A percentile compares a stretch with the other conserved stretches of the same genome.
phyloP scores from a whole-genome alignment of 2,888 invertebrate species.

The Microdon myrmicae region DNA sequence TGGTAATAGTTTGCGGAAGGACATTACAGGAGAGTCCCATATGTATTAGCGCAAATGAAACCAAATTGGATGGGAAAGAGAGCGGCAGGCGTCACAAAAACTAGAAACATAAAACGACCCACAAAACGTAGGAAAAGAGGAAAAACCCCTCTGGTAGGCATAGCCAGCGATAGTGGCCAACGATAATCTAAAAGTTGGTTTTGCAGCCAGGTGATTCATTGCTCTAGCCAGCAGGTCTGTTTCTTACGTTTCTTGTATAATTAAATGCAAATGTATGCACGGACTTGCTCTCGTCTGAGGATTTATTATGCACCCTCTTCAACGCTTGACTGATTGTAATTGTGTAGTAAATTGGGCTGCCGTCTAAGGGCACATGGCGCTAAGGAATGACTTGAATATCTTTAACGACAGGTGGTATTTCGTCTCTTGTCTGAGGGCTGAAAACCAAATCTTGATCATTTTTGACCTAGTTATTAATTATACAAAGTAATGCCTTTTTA shows the following conservation, averaged over 20 bases:
- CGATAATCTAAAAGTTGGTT: slow-evolving; percentile 15
- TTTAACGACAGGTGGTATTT: too few relatives aligned
- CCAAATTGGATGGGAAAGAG: too few relatives aligned
- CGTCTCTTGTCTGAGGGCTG: too few relatives aligned
- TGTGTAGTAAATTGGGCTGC: slow-evolving; percentile 8
- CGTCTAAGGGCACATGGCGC: too few relatives aligned
- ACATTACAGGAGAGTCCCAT: slow-evolving; percentile 10
- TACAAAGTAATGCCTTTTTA: too few relatives aligned
- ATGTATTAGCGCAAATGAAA: slow-evolving; percentile 8
- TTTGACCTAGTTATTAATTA: too few relatives aligned
- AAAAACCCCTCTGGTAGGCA: slow-evolving; percentile 1
- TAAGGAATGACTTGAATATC: too few relatives aligned
- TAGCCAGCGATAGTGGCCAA: slow-evolving; percentile 21
- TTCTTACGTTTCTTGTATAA: slow-evolving; percentile 15
- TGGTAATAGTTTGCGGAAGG: slow-evolving; percentile 2
- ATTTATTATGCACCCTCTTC: slow-evolving; percentile 35
- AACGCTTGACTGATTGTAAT: slow-evolving; percentile 25
- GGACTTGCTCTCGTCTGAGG: slow-evolving; percentile 12
- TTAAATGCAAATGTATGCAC: slow-evolving; percentile 46
- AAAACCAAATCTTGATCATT: too few relatives aligned
- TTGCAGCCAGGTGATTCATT: slow-evolving; percentile 24
- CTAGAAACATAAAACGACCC: too few relatives aligned
- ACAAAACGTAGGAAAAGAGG: too few relatives aligned
- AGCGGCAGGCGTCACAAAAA: too few relatives aligned
- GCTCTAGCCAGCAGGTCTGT: not conserved